Conservation (phyloP, 2,888 invertebrate species). For the Dasypolia templi region DNA sequence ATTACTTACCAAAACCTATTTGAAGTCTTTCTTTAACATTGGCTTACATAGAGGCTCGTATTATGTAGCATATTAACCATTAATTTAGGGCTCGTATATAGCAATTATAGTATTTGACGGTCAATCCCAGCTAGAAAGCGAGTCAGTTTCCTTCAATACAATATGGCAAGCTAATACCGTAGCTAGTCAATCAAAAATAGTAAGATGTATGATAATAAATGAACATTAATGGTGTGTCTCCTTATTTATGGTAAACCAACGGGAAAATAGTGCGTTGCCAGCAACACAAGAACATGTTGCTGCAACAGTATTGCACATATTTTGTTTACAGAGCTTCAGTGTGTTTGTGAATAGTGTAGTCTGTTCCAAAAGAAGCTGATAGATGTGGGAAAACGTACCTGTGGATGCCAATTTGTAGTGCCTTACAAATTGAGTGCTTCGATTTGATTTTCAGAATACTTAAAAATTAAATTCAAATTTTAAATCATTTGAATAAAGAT, state of each 20-base stretch:
- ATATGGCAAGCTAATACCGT: conserved; percentile 1
- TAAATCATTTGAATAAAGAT: neutral
- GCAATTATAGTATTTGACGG: neutral
- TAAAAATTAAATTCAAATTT: neutral
- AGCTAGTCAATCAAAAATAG: neutral
- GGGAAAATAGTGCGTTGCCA: neutral
- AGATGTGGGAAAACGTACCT: neutral
- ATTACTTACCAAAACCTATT: neutral
- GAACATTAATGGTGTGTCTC: neutral
- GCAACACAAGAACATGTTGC: neutral
- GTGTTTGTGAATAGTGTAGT: neutral
- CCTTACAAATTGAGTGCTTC: too few species aligned
- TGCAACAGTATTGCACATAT: neutral
- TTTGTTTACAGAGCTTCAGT: neutral
- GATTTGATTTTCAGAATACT: neutral
- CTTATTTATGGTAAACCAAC: neutral
- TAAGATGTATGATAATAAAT: neutral
- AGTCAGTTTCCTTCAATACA: neutral
- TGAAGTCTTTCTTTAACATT: conserved; percentile 2
- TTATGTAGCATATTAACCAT: neutral
- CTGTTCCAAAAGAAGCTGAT: neutral
- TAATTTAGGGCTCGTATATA: neutral
- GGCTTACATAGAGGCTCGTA: neutral
- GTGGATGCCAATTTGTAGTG: neutral
- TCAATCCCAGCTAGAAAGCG: neutral